Evolutionary conservation across 2,888 invertebrate species (phyloP).

Genomic region (Crepidodera aurea): DNA sequence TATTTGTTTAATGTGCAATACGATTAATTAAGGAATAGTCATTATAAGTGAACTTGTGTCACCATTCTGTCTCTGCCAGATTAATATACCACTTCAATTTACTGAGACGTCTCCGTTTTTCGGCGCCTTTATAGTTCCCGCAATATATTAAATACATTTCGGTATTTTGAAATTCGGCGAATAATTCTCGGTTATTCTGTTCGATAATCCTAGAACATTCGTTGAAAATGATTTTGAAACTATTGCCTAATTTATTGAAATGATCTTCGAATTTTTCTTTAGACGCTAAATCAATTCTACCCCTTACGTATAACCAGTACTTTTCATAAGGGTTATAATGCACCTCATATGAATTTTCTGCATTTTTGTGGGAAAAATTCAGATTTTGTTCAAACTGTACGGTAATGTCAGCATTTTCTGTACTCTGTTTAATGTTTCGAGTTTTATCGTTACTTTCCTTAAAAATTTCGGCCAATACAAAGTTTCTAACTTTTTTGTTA

Average conservation of each 20-base stretch:
- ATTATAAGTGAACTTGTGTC: too few relatives aligned
- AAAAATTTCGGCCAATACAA: neutral
- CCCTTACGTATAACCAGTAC: slow-evolving; percentile 52
- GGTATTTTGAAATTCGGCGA: slow-evolving; percentile 49
- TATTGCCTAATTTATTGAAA: slow-evolving; percentile 46
- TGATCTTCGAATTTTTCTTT: slow-evolving; percentile 44
- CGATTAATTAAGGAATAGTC: too few relatives aligned
- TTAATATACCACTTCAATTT: slow-evolving; percentile 4
- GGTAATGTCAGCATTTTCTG: neutral
- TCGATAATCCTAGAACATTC: slow-evolving; percentile 55
- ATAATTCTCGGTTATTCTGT: slow-evolving; percentile 50
- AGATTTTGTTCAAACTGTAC: neutral
- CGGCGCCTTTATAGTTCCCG: slow-evolving; percentile 32
- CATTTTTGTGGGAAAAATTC: too few relatives aligned
- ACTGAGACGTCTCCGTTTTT: neutral
- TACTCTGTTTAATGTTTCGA: slow-evolving; percentile 4
- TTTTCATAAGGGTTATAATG: slow-evolving; percentile 39
- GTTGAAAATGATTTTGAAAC: slow-evolving; percentile 51
- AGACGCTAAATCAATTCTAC: slow-evolving; percentile 39
- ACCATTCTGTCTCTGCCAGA: slow-evolving; percentile 23
- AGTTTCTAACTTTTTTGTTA: neutral
- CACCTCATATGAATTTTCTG: neutral
- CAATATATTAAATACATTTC: slow-evolving; percentile 49
- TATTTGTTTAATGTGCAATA: too few relatives aligned
- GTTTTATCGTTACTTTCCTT: slow-evolving; percentile 2